Base-by-base conservation (phyloP, 2,113 vertebrate genomes). In the Pleuronectes platessa region DNA sequence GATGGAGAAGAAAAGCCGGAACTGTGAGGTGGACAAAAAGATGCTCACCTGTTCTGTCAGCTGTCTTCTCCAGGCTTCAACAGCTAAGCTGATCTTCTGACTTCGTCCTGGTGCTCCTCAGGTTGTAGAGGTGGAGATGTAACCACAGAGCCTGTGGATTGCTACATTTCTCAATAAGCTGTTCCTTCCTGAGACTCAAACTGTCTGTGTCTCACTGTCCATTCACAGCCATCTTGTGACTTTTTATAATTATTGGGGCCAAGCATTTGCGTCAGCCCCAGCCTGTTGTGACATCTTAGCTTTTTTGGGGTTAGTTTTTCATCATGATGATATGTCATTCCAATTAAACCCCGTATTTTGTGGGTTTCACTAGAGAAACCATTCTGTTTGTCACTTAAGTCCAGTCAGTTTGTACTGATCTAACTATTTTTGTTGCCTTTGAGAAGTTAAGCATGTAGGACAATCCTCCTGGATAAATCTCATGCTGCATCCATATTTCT, bases 291-390 rank as follows among this genome's bases (percentile, higher is more conserved):
- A 68, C 13, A 31, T 24, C 17, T 21, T 62, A 21, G 63, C 62
- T 71, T 62, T 60, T 12, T 23, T 1, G 37, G 51, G 56, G 51
- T 35, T 58, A 35, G 23, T 55, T 17, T 56, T 60, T 81, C 67
- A 31, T 61, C 45, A 8, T n/a, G n/a, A 51, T 62, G 47, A 67
- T 74, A 58, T 55, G 66, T 89, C 91, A 93, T 94, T 93, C 89
- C 89, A 65, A 68, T 69, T 20, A 6, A 75, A 54, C 62, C 45
- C 47, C 77, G 66, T 63, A 11, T 13, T 40, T 24, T 12, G 70
- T 62, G 76, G 79, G 68, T 68, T 78, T 82, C 23, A 42, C 5
- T 7, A 45, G 56, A 70, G 55, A 54, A 54, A 54, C 51, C 2
- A 9, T 54, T 54, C 18, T 54, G 85, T 27, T 37, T 49, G 2